Conservation (phyloP, 2,113 vertebrate genomes). For the Platichthys stellatus region DNA sequence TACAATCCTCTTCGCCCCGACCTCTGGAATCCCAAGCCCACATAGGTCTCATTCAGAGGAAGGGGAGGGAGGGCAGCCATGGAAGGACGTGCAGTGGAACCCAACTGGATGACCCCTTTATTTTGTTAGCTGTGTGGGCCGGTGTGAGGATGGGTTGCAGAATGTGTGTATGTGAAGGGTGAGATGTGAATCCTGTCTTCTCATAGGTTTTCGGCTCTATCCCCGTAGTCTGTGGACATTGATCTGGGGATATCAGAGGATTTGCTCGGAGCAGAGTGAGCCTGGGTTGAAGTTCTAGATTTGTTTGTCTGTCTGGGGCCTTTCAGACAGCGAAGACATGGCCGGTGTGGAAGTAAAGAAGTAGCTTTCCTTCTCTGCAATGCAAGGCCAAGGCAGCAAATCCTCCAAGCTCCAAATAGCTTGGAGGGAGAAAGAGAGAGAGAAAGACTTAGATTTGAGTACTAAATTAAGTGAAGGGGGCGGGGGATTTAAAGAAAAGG, state of each 20-base stretch:
- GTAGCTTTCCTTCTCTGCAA: conserved; percentile 1
- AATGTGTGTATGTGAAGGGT: conserved; percentile 21
- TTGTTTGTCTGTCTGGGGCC: conserved; percentile 12
- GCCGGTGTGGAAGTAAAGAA: conserved; percentile 3
- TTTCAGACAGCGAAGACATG: not conserved
- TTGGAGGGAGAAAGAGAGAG: conserved; percentile 35
- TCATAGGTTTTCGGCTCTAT: conserved; percentile 11
- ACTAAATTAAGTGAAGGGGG: conserved; percentile 62
- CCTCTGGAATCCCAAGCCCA: conserved; percentile 66
- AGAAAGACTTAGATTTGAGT: conserved; percentile 50
- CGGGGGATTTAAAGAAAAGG: conserved; percentile 60
- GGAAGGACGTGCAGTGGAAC: conserved; percentile 38
- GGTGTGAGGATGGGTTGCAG: conserved; percentile 33
- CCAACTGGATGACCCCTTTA: conserved; percentile 48
- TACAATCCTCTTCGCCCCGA: conserved; percentile 22
- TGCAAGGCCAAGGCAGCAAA: conserved; percentile 21
- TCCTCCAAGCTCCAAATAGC: conserved; percentile 19
- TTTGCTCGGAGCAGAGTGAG: conserved; percentile 39
- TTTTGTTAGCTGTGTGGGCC: conserved; percentile 70
- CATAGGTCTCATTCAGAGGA: conserved; percentile 39
- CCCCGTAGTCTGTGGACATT: conserved; percentile 37
- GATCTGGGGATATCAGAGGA: conserved; percentile 52
- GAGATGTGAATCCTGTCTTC: conserved; percentile 9
- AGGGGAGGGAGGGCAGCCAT: conserved; percentile 20
- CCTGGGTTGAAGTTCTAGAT: conserved; percentile 27